Base-by-base conservation (phyloP, 2,797 vertebrate genomes). In the Hephaestus fuliginosus region DNA sequence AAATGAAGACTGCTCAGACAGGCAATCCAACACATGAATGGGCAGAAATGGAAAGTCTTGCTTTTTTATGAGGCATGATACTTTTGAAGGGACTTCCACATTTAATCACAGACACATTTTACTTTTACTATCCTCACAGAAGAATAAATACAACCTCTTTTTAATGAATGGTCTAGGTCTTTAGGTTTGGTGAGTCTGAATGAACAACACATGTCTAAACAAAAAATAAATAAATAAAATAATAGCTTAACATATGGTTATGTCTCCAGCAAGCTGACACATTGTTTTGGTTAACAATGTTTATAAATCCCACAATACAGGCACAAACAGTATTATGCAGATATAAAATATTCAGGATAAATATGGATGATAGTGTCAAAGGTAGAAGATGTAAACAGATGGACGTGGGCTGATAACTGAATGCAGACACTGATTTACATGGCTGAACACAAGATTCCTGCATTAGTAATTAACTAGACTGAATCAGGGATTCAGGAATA, bases 341-440 rank as follows among this genome's bases (percentile, higher is more conserved):
- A 75, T 82, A 22, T 68, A 85, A 82, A 86, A 86, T 74, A 65
- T 70, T 65, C 73, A 46, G 5, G 61, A 82, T 76, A 85, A 86
- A 86, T 82, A 86, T 78, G 83, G 81, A 81, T 60, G 63, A 46
- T 49, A 28, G 67, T 76, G 77, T 81, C 74, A 81, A 74, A 81
- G 46, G 55, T 72, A 72, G 53, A 72, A 49, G 30, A 72, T 72
- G 73, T 74, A 60, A 76, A 84, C 60, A 70, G 56, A 78, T 78
- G 43, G 82, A 74, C 75, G 75, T 78, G 72, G 52, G 71, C 30
- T 81, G 69, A 76, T 74, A 66, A 77, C 41, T 57, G 60, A 77
- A 81, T 39, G 58, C 66, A 69, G 36, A 77, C 73, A 64, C 7
- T 66, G 51, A 76, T 86, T 81, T 82, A 88, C 82, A 78, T 73